These are phyloP conservation scores for Paragorgia papillata DNA, from an alignment of 92 coral and sea anemone species.

Conservation along the genomic window DNA sequence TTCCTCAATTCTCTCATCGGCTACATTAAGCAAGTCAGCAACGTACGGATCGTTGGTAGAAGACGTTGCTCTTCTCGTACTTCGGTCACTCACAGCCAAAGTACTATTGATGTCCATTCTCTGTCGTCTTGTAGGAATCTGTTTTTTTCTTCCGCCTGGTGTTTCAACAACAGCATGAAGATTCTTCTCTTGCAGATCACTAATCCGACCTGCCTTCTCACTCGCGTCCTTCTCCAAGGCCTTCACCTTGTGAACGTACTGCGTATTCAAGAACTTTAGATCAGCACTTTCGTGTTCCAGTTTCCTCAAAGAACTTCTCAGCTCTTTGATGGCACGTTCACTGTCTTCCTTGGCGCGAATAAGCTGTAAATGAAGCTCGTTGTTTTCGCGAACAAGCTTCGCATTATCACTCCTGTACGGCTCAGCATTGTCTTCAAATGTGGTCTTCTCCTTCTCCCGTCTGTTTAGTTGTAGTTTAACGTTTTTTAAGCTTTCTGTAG, in stretches of 20 bases:
- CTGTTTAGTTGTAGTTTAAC: conserved; percentile 77
- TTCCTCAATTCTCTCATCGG: conserved; percentile 92
- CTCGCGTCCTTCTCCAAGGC: conserved; percentile 93
- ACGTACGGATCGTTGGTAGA: conserved; percentile 89
- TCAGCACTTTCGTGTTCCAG: conserved; percentile 98
- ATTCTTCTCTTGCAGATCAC: conserved; percentile 91
- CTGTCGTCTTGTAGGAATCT: conserved; percentile 92
- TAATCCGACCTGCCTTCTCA: conserved; percentile 87
- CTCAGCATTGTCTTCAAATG: conserved; percentile 89
- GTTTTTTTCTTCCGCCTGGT: conserved; percentile 97
- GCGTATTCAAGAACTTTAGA: conserved; percentile 93
- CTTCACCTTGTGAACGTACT: conserved; percentile 97
- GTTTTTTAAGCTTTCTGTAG: conserved; percentile 97
- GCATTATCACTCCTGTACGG: conserved; percentile 99
- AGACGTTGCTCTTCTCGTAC: conserved; percentile 50
- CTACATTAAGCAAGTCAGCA: conserved; percentile 93
- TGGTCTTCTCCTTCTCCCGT: conserved; percentile 78
- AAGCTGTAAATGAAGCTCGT: conserved; percentile 91
- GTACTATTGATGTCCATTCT: conserved; percentile 98
- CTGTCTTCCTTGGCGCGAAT: conserved; percentile 90
- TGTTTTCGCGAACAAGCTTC: conserved; percentile 94
- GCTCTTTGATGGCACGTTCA: conserved; percentile 83
- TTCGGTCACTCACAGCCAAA: conserved; percentile 72
- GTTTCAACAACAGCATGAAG: conserved; percentile 99
- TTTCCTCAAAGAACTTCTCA: conserved; percentile 87